Conservation (phyloP, 2,797 vertebrate species). For the Microhierax caerulescens region DNA sequence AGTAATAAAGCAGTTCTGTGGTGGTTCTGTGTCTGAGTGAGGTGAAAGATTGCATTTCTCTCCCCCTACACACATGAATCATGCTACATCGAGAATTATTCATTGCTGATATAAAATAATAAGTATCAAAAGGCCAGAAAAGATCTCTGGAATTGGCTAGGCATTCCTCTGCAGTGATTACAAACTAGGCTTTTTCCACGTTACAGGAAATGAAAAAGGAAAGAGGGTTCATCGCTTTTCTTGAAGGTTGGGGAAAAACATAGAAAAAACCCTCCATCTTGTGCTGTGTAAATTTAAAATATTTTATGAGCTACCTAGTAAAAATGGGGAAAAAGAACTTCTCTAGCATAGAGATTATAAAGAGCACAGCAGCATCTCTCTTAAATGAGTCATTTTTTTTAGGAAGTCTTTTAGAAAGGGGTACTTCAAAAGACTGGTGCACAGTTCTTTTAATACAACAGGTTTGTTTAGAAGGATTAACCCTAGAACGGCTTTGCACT, state of each 20-base stretch:
- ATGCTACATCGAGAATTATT: background rate
- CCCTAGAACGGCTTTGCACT: background rate
- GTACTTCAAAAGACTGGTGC: background rate
- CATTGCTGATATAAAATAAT: background rate
- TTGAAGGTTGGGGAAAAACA: background rate
- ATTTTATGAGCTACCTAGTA: background rate
- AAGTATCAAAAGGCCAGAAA: background rate
- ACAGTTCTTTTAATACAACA: background rate
- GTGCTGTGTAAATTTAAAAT: background rate
- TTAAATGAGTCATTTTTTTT: background rate
- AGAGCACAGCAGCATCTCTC: background rate
- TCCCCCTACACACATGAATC: background rate
- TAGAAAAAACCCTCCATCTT: rapidly evolving
- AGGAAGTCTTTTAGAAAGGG: background rate
- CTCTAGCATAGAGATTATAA: background rate
- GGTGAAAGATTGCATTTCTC: background rate
- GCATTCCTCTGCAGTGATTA: background rate
- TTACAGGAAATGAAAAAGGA: background rate
- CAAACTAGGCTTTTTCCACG: background rate
- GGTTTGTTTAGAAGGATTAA: background rate
- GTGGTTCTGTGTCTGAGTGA: background rate
- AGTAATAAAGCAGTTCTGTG: background rate
- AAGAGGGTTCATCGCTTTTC: background rate
- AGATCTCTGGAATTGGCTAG: background rate
- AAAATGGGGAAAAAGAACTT: background rate